Conservation (phyloP, 2,113 vertebrate genomes). For the Nyctibius bracteatus region DNA sequence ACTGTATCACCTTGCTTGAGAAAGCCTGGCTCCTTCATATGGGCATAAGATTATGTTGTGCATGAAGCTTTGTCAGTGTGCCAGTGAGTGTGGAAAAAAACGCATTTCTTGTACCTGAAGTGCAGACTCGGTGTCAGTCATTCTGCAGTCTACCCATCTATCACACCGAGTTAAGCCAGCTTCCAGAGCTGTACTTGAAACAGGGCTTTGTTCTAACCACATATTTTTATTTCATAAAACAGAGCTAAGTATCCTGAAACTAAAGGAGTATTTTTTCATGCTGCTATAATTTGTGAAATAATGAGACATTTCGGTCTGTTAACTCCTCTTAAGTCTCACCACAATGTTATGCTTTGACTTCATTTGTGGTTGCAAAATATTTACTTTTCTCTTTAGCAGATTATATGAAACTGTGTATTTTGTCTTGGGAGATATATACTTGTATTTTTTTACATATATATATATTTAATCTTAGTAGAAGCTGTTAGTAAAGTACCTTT, state of each 20-base stretch:
- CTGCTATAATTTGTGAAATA: slow-evolving; percentile 57
- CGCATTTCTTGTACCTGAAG: not conserved
- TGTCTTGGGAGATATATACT: slow-evolving; percentile 45
- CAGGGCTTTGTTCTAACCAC: not conserved
- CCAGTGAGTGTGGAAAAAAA: not conserved
- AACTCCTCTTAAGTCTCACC: slow-evolving; percentile 61
- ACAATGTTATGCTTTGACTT: slow-evolving; percentile 54
- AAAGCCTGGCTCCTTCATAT: not conserved
- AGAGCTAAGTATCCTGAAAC: slow-evolving; percentile 37
- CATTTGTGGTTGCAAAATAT: slow-evolving; percentile 64
- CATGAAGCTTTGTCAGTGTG: not conserved
- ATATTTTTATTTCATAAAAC: slow-evolving; percentile 23
- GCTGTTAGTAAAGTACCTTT: not conserved
- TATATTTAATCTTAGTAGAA: slow-evolving; percentile 24
- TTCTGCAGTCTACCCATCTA: fast-evolving
- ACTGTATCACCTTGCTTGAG: not conserved
- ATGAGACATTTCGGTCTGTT: slow-evolving; percentile 55
- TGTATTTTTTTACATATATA: not conserved
- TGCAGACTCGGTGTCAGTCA: not conserved
- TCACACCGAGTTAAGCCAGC: not conserved
- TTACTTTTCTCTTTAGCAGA: slow-evolving; percentile 62
- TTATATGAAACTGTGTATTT: slow-evolving; percentile 57
- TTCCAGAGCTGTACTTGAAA: not conserved
- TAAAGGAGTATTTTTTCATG: slow-evolving; percentile 34
- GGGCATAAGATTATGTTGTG: not conserved